Conservation (phyloP, 2,888 invertebrate species). For the Idaea aversata region DNA sequence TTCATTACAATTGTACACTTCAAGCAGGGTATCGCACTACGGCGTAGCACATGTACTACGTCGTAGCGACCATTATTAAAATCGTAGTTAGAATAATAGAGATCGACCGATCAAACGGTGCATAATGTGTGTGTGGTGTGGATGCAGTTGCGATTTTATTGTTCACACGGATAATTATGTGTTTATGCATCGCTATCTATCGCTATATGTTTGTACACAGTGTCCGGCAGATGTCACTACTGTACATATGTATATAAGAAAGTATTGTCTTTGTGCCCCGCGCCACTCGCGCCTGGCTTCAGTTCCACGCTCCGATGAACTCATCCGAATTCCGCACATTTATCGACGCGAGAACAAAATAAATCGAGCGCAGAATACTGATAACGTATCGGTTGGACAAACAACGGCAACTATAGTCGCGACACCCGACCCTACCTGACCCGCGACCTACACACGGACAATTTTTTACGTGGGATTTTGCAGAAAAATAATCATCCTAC, state of each 20-base stretch:
- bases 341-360: conserved; percentile 16
- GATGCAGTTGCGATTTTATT: not conserved
- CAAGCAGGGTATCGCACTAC: not conserved
- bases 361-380: conserved; percentile 14
- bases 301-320: conserved; percentile 11
- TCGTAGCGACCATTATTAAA: not conserved
- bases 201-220: not conserved
- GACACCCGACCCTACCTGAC: not conserved
- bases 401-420: not conserved
- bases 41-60: not conserved
- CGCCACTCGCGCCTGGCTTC: not conserved
- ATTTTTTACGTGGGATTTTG: too few species aligned
- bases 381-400: conserved; percentile 7
- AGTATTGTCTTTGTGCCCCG: conserved; percentile 4
- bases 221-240: not conserved
- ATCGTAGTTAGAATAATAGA: not conserved
- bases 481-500: too few species aligned
- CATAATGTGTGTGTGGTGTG: too few species aligned
- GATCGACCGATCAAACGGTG: not conserved
- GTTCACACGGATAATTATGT: not conserved
- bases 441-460: too few species aligned
- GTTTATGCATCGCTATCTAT: not conserved
- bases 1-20: not conserved
- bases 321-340: conserved; percentile 18
- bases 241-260: not conserved